Evolutionary conservation across 2,797 vertebrate species (phyloP), one percentile per base, ranked within the genome.

Genomic region (Rhadinocentrus ornatus): DNA sequence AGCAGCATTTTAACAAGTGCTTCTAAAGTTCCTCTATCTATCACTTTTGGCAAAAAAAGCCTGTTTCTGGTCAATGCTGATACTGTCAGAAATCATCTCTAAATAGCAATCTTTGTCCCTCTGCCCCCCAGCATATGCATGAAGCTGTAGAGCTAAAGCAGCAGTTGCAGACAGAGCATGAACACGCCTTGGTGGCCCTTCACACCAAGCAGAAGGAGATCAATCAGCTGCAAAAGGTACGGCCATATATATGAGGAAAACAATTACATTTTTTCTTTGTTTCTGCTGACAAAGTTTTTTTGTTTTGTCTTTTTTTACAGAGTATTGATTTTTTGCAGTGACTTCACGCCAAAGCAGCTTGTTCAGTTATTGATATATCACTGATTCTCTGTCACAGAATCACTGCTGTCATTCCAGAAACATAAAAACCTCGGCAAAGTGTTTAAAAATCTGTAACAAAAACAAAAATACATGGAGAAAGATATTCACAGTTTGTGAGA

Each of bases 131-230:
- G 97, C 96, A 96, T 93, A 97, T 98, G 96, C 95, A 95, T 70
- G 94, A 97, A 91, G 94, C 96, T 87, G 95, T 96, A 20, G 95
- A 95, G 58, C 93, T 95, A 88, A 95, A 95, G 95, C 96, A 96
- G 94, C 96, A 96, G 92, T 93, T 97, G 93, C 95, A 97, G 83
- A 78, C 92, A 91, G 96, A 98, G 95, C 96, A 99, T 97, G 97
- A 96, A 82, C 95, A 96, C 88, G 96, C 95, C 89, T 94, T 97
- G 96, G 96, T 93, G 75, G 93, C 95, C 61, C 95, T 98, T 93
- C 95, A 91, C 81, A 94, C 93, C 92, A 97, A 96, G 91, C 96
- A 97, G 96, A 96, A 94, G 95, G 96, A 96, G 92, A 96, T 97
- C 66, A 94, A 95, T 74, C 95, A 96, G 75, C 95, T 97, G 93